Evolutionary conservation across 2,797 vertebrate genomes (phyloP).

Genomic region (Aythya fuligula): DNA sequence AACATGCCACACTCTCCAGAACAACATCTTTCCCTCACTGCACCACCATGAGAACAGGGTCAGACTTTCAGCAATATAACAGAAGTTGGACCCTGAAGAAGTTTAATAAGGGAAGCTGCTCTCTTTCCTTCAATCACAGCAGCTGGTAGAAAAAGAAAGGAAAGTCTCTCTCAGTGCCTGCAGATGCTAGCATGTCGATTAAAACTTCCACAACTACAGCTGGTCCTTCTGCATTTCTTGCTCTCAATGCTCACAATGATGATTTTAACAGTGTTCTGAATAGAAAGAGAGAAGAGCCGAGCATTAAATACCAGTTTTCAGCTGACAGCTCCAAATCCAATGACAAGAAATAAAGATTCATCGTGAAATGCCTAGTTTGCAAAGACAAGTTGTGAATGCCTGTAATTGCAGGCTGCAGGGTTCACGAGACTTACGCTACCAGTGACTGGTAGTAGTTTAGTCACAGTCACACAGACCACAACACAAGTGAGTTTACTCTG

Average conservation of each 20-base stretch:
- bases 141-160: neutral
- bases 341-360: conserved; percentile 1
- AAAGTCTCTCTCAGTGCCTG: neutral
- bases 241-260: neutral
- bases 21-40: neutral
- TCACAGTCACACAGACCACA: neutral
- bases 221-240: neutral
- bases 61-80: neutral
- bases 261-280: conserved; percentile 5
- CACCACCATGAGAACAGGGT: neutral
- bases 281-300: neutral
- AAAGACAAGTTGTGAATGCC: conserved; percentile 4
- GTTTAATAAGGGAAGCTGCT: neutral
- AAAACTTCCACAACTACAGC: neutral
- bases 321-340: conserved; percentile 8
- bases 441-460: neutral
- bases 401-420: neutral
- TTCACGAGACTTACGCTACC: neutral
- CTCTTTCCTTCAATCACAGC: neutral
- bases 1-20: neutral
- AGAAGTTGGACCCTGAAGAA: neutral
- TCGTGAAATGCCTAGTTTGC: neutral
- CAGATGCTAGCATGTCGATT: neutral
- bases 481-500: neutral
- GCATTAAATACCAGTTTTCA: conserved; percentile 1